Percentiles rank a stretch among this genome's conserved stretches.
These are phyloP conservation scores for Amphiprion clarkii DNA, from an alignment of 2,797 vertebrate species.

Conservation along the genomic window DNA sequence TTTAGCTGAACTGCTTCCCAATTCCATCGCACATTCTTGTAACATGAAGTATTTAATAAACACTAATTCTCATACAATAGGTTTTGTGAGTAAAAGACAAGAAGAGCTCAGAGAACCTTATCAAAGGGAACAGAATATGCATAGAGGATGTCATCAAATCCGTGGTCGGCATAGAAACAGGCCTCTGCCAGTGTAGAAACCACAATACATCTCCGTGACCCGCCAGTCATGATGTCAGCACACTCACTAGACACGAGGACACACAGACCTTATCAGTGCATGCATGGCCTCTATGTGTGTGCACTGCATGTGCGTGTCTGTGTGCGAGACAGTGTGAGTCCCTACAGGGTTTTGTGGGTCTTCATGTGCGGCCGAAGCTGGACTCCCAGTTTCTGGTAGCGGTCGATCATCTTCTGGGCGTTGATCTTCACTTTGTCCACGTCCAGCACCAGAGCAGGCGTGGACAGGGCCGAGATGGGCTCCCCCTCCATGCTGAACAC, in stretches of 20 bases:
- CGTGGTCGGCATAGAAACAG: conserved; percentile 84
- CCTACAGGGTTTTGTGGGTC: conserved; percentile 90
- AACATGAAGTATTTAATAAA: too few species aligned
- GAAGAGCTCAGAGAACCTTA: conserved; percentile 69
- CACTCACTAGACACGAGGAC: conserved; percentile 79
- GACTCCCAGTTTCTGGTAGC: conserved; percentile 82
- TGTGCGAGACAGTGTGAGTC: neutral
- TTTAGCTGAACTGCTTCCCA: too few species aligned
- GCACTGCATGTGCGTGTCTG: conserved; percentile 10
- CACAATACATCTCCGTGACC: conserved; percentile 82
- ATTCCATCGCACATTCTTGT: too few species aligned
- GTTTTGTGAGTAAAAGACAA: neutral
- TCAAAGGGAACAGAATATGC: conserved; percentile 86
- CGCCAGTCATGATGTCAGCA: conserved; percentile 86
- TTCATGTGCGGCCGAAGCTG: conserved; percentile 90
- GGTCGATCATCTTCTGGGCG: conserved; percentile 82
- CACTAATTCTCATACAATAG: neutral
- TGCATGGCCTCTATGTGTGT: neutral
- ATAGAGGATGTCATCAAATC: conserved; percentile 90
- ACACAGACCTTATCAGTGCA: conserved; percentile 15
- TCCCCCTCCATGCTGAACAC: conserved; percentile 66
- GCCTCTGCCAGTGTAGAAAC: conserved; percentile 90
- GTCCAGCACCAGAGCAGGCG: conserved; percentile 87
- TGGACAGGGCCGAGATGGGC: conserved; percentile 73
- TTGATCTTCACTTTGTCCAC: conserved; percentile 82